Evolutionary conservation across 2,113 vertebrate species (phyloP).

Genomic region (Acinonyx jubatus): DNA sequence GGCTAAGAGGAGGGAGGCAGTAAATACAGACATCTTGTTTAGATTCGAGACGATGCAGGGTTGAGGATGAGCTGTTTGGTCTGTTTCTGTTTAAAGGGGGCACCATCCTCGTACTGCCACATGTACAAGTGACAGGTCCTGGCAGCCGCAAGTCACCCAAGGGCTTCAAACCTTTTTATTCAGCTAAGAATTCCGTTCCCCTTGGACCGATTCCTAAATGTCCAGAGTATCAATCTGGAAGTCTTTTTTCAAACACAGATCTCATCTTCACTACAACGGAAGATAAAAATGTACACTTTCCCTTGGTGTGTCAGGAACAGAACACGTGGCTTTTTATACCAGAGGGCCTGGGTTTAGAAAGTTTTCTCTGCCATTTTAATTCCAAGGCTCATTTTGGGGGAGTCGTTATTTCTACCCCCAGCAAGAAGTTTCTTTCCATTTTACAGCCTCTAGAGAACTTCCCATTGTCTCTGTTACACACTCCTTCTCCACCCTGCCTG

Average conservation of each 20-base stretch:
- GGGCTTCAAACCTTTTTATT: neutral
- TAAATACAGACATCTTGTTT: neutral
- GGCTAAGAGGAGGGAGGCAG: neutral
- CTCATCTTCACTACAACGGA: neutral
- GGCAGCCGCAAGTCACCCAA: neutral
- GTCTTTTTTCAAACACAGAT: neutral
- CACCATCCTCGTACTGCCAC: neutral
- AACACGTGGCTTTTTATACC: neutral
- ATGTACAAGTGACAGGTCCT: neutral
- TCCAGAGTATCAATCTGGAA: neutral
- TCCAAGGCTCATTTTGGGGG: neutral
- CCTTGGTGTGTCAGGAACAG: neutral
- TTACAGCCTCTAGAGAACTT: neutral
- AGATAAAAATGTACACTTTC: neutral
- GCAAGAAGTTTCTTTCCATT: neutral
- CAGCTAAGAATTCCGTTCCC: neutral
- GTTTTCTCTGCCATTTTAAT: constrained; percentile 42
- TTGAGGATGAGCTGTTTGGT: neutral
- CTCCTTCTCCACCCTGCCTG: neutral
- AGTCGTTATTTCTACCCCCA: neutral
- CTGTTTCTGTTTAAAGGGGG: neutral
- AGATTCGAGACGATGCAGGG: neutral
- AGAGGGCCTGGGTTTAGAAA: neutral
- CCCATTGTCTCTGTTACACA: neutral
- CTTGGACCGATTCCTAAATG: neutral